Percentiles rank a stretch among this genome's conserved stretches.
These are phyloP conservation scores for Cacoxenus indagator DNA, from an alignment of 2,888 invertebrate genomes.

Conservation along the genomic window DNA sequence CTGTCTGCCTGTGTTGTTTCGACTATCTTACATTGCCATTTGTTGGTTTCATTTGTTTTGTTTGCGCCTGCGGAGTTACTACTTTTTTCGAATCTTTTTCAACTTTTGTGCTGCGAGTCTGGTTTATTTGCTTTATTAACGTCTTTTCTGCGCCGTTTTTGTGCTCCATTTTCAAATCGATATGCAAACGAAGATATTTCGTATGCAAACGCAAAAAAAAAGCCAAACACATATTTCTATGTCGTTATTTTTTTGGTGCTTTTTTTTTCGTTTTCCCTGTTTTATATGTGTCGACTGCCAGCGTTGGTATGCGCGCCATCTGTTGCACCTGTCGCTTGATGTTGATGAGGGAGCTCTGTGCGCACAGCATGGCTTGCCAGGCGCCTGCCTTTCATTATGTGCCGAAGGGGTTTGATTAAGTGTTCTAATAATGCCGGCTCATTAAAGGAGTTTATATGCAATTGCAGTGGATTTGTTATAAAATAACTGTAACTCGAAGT, in stretches of 20 bases:
- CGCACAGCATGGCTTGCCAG: neutral
- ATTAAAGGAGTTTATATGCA: too few species aligned
- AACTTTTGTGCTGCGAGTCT: slow-evolving; percentile 12
- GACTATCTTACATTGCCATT: neutral
- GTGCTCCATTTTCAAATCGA: slow-evolving; percentile 38
- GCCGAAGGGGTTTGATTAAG: neutral
- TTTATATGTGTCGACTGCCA: slow-evolving; percentile 25
- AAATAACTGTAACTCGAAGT: too few species aligned
- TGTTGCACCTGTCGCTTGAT: neutral
- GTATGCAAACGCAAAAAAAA: slow-evolving; percentile 32
- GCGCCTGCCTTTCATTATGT: neutral
- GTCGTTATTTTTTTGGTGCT: too few species aligned
- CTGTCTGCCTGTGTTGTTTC: neutral
- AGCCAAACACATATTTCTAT: slow-evolving; percentile 18
- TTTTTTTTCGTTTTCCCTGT: neutral
- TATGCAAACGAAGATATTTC: slow-evolving; percentile 56
- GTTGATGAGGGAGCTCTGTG: neutral
- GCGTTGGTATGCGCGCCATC: neutral
- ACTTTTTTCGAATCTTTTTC: slow-evolving; percentile 35
- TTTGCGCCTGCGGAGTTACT: slow-evolving; percentile 12
- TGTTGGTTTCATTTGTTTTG: slow-evolving; percentile 12
- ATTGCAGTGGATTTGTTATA: too few species aligned
- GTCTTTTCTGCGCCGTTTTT: slow-evolving; percentile 16
- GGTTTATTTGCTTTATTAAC: slow-evolving; percentile 24
- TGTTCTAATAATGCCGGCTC: neutral